Base-by-base conservation (phyloP, 2,888 invertebrate genomes). In the Dorcus hopei region DNA sequence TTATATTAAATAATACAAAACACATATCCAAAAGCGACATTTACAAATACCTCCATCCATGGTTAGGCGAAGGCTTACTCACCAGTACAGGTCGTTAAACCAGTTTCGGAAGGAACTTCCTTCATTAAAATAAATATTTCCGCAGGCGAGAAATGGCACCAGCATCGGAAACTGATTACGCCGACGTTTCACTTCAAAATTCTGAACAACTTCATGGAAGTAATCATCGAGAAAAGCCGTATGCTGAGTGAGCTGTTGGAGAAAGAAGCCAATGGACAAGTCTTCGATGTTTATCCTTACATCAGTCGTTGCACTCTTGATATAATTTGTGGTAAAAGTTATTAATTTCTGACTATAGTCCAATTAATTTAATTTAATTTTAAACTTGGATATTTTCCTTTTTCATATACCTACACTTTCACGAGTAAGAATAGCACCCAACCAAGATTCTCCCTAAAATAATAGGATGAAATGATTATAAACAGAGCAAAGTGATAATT, bases 161-260 rank as follows among this genome's bases (percentile, higher is more conserved):
- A 54, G 6, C 69, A 69, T 55, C 61, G 71, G 26, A 70, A 69
- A 54, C 49, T 72, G 52, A 65, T 72, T 59, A 72, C 72, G 9
- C 72, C 72, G 7, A 67, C 72, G n/a, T 74, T 74, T 54, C 74
- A 74, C 61, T 74, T 74, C 61, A 67, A 69, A 61, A 69, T 73
- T 38, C 58, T 74, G 48, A 73, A 74, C 56, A 62, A 61, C 50
- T 72, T 74, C 57, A 63, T 65, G 23, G 70, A 70, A 49, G 65
- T 70, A 38, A 72, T 74, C 54, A 64, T 65, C 8, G 70, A 70
- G 57, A 73, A 74, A 55, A 62, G 67, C 9, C 62, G 67, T 52
- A 54, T 63, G 42, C 64, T 74, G 11, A 63, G 62, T 2, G 57
- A 68, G 26, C 57, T 63, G 47, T 59, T 67, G 38, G 57, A 62